Evolutionary conservation across 2,113 vertebrate species (phyloP), one percentile per base, ranked within the genome.

Genomic region (Mormoops blainvillei): DNA sequence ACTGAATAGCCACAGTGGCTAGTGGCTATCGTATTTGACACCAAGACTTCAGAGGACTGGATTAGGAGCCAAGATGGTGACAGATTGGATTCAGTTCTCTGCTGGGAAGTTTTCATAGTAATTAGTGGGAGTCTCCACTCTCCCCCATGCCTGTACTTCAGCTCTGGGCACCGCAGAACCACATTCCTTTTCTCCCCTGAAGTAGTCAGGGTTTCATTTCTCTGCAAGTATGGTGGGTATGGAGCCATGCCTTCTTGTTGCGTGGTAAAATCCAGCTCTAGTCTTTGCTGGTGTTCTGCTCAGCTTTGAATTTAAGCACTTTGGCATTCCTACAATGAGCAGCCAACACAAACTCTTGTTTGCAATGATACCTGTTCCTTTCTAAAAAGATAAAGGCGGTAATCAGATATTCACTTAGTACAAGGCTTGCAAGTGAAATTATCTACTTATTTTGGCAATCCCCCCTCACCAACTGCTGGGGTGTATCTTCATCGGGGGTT

Each of bases 401-500:
- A 89, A 95, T 97, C 92, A 96, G 87, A 85, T 95, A 81, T 93
- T 74, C 86, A 84, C 70, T 95, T 52, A 76, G 94, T 92, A 97
- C 95, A 97, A 95, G 92, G 90, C 95, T 96, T 97, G 96, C 96
- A 92, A 97, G 70, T 90, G 81, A 93, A 97, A 97, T 94, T 95
- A 88, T 83, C 81, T 73, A 52, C 90, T 97, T 94, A 94, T 97
- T 97, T 97, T 95, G 97, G 92, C 95, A 94, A 56, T 67, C 63
- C 80, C 74, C 83, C 89, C 86, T 89, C 92, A 81, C 84, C 95
- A 77, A 95, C 67, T 90, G 92, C 96, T 94, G 94, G 96, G 96
- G 96, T 97, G 89, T 97, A 88, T 96, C 95, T 97, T 97, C 94
- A 94, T 89, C 38, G 70, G 76, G 86, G 63, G n/a, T 80, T 95